Evolutionary conservation across 2,113 vertebrate genomes (phyloP), one percentile per base, ranked within the genome.

Genomic region (Tautogolabrus adspersus): DNA sequence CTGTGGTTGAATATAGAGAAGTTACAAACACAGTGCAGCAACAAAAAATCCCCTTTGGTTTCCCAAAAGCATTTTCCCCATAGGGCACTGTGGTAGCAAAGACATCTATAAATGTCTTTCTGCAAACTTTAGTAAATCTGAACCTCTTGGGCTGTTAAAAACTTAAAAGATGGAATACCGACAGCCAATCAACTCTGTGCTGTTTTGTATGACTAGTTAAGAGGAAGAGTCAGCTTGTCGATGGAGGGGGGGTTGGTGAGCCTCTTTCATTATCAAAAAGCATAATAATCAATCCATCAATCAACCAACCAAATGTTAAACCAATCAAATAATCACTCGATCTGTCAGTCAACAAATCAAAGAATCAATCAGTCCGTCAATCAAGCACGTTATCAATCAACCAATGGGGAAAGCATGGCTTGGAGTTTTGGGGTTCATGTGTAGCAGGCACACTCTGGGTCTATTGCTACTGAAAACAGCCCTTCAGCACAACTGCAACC

Each of bases 381-480:
- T 71, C 71, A 72, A 67, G 11, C 64, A 61, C 12, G 11, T 61
- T 34, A 66, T 75, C 47, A 75, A n/a, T 72, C 66, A 68, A 75
- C 49, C 69, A 77, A 61, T 77, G 75, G 63, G 30, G 60, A 62
- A 21, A 34, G 79, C 79, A 86, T 87, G 87, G 81, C 84, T 85
- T 72, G 79, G 82, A 66, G 82, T 71, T 86, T 78, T 47, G 63
- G 84, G 74, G 87, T 71, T 82, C 66, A 58, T 84, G 65, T 81
- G 88, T 87, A 89, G 83, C 93, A 95, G 94, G 93, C 94, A 94
- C 93, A 94, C 92, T 91, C 93, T 92, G 92, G 93, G 91, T 93
- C 94, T 95, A 95, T 95, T 95, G 94, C 94, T 95, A 94, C 92
- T 91, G 89, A 92, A 95, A 93, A 92, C 91, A 95, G 94, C 93